Evolutionary conservation across 2,797 vertebrate species (phyloP).

Genomic region (Coilia nasus): DNA sequence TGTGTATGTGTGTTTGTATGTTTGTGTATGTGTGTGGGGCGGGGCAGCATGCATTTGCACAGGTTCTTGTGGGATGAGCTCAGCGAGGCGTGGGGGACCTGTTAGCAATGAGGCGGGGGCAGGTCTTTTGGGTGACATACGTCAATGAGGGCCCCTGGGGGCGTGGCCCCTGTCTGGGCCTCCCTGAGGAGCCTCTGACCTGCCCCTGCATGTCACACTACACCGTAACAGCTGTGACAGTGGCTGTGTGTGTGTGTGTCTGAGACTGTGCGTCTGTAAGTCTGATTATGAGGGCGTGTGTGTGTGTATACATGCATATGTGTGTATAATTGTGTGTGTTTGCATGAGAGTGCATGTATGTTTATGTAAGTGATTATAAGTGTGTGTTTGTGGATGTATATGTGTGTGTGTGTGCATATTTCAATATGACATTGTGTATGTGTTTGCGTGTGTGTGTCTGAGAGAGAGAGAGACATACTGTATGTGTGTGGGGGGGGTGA

Average conservation of each 20-base stretch:
- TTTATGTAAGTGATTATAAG: neutral
- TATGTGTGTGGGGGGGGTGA: neutral
- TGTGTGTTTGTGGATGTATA: neutral
- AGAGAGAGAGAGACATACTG: neutral
- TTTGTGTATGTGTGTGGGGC: neutral
- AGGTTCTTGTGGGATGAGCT: neutral
- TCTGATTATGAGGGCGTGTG: neutral
- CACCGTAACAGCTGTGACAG: constrained; percentile 65
- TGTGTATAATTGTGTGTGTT: neutral
- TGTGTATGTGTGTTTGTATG: neutral
- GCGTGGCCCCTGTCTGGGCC: neutral
- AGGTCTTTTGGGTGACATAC: constrained; percentile 22
- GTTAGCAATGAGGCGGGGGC: neutral
- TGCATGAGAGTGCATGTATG: neutral
- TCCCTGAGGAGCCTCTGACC: constrained; percentile 63
- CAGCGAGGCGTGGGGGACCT: neutral
- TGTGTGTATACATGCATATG: neutral
- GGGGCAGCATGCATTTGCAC: neutral
- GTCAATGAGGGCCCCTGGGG: neutral
- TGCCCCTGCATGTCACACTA: constrained; percentile 72
- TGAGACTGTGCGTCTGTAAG: neutral
- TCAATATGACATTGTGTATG: too few species aligned
- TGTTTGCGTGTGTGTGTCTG: neutral
- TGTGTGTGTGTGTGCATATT: neutral
- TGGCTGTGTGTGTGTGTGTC: neutral